Conservation (phyloP, 2,797 vertebrate species). For the Ceryle rudis region DNA sequence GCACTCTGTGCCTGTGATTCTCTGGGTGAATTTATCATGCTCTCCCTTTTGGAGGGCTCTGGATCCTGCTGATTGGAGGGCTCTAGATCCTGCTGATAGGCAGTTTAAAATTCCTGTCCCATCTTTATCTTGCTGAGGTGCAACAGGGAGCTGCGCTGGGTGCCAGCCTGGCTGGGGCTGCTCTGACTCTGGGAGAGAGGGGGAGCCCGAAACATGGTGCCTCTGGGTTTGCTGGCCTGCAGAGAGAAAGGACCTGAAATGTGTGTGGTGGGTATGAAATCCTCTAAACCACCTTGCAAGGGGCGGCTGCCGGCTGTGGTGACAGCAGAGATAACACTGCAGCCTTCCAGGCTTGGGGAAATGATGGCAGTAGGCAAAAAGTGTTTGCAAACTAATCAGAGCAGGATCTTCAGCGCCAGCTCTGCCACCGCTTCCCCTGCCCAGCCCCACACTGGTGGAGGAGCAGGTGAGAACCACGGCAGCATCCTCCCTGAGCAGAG, state of each 20-base stretch:
- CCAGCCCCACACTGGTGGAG: neutral
- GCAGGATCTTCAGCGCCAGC: neutral
- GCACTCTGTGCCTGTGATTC: constrained; percentile 28
- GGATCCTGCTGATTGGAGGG: neutral
- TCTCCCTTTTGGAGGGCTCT: constrained; percentile 18
- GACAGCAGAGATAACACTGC: neutral
- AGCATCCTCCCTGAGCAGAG: neutral
- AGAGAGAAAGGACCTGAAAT: neutral
- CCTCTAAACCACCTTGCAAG: neutral
- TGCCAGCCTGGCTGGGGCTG: neutral
- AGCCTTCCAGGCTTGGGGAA: neutral
- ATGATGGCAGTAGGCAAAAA: neutral
- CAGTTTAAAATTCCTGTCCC: constrained; percentile 46
- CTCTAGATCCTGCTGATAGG: constrained; percentile 1
- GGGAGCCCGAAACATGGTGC: rapidly evolving
- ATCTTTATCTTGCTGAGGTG: neutral
- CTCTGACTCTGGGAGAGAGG: neutral
- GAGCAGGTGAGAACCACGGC: neutral
- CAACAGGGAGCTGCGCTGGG: neutral
- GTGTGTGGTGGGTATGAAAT: neutral
- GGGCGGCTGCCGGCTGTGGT: neutral
- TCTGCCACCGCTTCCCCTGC: neutral
- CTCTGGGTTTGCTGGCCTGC: neutral
- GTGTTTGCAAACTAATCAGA: neutral
- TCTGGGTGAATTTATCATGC: constrained; percentile 51